These are phyloP conservation scores for Rhodophaea formosa DNA, from an alignment of 2,888 invertebrate genomes.

Conservation along the genomic window DNA sequence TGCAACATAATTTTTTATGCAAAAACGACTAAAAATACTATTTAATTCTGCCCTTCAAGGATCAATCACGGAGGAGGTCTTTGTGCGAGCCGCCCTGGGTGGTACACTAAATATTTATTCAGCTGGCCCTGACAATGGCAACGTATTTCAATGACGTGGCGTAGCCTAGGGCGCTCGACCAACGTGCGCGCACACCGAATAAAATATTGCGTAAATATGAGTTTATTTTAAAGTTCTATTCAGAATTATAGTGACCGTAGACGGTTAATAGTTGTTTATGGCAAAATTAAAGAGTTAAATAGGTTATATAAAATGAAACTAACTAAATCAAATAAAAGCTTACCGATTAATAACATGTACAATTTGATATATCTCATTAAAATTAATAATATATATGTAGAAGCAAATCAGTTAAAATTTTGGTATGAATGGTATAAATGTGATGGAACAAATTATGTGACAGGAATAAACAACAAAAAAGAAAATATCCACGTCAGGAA, in stretches of 20 bases:
- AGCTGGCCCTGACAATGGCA: conserved; percentile 67
- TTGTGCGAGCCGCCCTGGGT: conserved; percentile 69
- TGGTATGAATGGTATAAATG: no score
- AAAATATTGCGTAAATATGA: conserved; percentile 29
- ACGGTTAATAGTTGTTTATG: not conserved
- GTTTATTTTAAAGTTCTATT: not conserved
- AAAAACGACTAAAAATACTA: conserved; percentile 12
- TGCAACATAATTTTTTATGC: conserved; percentile 12
- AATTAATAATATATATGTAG: no score
- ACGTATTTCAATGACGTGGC: conserved; percentile 69
- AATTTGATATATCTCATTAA: no score
- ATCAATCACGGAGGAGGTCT: conserved; percentile 67
- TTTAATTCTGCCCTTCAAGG: conserved; percentile 55
- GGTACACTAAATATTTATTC: conserved; percentile 77
- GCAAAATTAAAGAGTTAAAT: not conserved
- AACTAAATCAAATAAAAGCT: no score
- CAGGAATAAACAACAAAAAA: no score
- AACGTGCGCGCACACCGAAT: conserved; percentile 30
- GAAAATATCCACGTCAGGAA: no score
- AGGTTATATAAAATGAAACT: no score
- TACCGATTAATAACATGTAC: no score
- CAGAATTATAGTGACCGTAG: not conserved
- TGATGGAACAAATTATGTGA: no score
- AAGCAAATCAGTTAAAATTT: no score
- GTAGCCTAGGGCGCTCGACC: conserved; percentile 45